Evolutionary conservation across 2,888 invertebrate genomes (phyloP), one percentile per base, ranked within the genome.

Genomic region (Ophion ellenae): DNA sequence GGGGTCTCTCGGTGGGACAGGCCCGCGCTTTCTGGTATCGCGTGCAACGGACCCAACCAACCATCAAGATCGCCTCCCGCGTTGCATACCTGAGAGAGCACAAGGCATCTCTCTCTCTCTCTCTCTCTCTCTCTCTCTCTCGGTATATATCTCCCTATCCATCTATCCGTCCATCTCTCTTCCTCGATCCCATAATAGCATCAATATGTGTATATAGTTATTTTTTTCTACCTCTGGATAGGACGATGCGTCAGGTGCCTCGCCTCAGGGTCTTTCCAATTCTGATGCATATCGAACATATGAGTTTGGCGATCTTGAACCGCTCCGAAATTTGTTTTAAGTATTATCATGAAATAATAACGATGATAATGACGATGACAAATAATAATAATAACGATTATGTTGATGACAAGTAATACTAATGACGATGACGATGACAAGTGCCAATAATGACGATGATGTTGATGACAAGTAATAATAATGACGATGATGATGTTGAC

Each of bases 211-310:
- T 70, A 61, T n/a, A 36, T 14, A 40, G 14, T 32, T n/a, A 20
- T 75, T 64, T 66, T 77, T 74, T 32, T 67, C 40, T 71, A 32
- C 28, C 24, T 36, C 28, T 59, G 10, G 17, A 69, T 40, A 66
- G 71, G 66, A 32, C 20, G 77, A 77, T 61, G 80, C 70, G 70
- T 86, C 83, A 83, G 84, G 83, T 83, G 84, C 76, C 70, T 28
- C 64, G 76, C 74, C 77, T 80, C 45, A 47, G 53, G 71, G 70
- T 66, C 71, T 67, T 57, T 47, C 45, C n/a, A 70, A 75, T 66
- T 66, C 53, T 61, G 28, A 74, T 66, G 28, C 2, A 76, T 17
- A 76, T 64, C 36, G 14, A 14, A 5, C 14, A 3, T 14, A 17
- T 4, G 53, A 53, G 53, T 53, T 17, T 53, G 17, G 53, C 53